Conservation (phyloP, 37 sponge, comb jelly and placozoan genomes). For the Axinella damicornis region DNA sequence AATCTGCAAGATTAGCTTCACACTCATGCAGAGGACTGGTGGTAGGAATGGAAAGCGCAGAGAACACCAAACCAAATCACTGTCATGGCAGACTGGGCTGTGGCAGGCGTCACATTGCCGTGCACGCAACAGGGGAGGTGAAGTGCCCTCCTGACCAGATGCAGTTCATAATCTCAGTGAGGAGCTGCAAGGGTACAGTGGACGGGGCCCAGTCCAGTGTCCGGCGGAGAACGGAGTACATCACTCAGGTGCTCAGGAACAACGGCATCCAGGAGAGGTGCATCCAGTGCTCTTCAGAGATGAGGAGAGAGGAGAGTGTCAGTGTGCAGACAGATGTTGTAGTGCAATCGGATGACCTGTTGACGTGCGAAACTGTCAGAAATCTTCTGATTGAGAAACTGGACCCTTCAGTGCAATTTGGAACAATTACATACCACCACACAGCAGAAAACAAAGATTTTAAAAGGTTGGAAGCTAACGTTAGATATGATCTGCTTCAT, state of each 20-base stretch:
- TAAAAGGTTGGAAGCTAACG: conserved; percentile 25
- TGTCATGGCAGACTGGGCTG: not conserved
- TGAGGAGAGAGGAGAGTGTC: conserved; percentile 23
- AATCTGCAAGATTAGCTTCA: too few relatives aligned
- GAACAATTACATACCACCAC: conserved; percentile 32
- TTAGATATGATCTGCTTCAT: too few relatives aligned
- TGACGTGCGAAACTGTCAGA: conserved; percentile 42
- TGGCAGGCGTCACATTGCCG: conserved; percentile 35
- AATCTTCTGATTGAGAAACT: conserved; percentile 76
- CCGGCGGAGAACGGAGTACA: conserved; percentile 72
- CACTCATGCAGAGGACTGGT: too few relatives aligned
- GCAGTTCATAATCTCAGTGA: conserved; percentile 34
- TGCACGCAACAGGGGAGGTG: conserved; percentile 53
- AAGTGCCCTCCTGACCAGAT: conserved; percentile 36
- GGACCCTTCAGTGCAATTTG: conserved; percentile 54
- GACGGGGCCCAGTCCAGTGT: conserved; percentile 74
- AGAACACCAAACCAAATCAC: too few relatives aligned
- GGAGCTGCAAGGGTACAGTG: conserved; percentile 53
- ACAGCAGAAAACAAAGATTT: conserved; percentile 25
- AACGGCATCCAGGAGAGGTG: conserved; percentile 43
- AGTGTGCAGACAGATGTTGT: conserved; percentile 40
- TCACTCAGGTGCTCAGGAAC: conserved; percentile 68
- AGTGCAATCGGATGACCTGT: conserved; percentile 10
- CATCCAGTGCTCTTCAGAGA: conserved; percentile 34
- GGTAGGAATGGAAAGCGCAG: too few relatives aligned